These are phyloP conservation scores for Zelostemma sp. DNA, from an alignment of 1,140 invertebrate genomes.

Conservation along the genomic window DNA sequence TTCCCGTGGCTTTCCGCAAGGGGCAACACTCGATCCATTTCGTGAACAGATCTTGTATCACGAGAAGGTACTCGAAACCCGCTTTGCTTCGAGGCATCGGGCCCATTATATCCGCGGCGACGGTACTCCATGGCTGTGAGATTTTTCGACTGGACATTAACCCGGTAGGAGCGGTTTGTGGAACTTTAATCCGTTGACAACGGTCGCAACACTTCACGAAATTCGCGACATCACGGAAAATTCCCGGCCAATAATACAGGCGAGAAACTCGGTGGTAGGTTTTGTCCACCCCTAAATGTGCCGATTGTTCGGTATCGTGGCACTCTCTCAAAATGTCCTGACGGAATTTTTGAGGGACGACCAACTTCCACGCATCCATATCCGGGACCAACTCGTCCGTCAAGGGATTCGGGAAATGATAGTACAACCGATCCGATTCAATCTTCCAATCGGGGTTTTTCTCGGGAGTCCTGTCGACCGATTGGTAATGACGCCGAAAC, in stretches of 20 bases:
- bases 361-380: background rate
- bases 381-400: background rate
- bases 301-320: background rate
- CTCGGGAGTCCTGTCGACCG: background rate
- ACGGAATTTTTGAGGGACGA: background rate
- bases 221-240: background rate
- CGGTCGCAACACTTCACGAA: background rate
- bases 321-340: background rate
- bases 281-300: background rate
- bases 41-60: slow-evolving; percentile 31
- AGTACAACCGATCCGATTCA: background rate
- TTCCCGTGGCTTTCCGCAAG: slow-evolving; percentile 15
- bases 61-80: slow-evolving; percentile 14
- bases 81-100: slow-evolving; percentile 27
- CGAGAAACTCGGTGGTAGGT: slow-evolving; percentile 2
- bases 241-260: slow-evolving; percentile 9
- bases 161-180: background rate
- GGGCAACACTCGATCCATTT: slow-evolving; percentile 24
- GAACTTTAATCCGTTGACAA: slow-evolving; percentile 10
- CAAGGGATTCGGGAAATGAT: background rate
- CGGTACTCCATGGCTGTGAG: background rate
- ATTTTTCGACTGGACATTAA: background rate
- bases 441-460: background rate
- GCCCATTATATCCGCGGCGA: slow-evolving; percentile 53
- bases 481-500: background rate